Evolutionary conservation across 2,113 vertebrate species (phyloP).

Genomic region (Lophochroa leadbeateri): DNA sequence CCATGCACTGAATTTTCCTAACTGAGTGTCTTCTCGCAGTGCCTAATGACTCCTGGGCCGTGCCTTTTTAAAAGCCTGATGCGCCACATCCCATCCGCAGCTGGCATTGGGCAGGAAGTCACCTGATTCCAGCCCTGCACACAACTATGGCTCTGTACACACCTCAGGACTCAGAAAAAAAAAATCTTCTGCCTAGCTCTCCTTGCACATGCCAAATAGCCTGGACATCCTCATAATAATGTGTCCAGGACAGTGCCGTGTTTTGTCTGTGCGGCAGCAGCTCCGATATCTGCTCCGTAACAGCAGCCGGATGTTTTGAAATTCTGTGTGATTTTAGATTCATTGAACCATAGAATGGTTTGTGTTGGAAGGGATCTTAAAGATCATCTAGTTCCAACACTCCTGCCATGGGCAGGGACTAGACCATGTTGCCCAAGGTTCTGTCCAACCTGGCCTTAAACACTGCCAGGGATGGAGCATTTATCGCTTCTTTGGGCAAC

Average conservation of each 20-base stretch:
- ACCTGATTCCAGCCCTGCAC: neutral
- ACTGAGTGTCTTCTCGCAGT: neutral
- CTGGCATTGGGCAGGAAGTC: neutral
- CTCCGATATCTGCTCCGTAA: neutral
- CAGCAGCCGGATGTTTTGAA: neutral
- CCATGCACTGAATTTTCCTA: neutral
- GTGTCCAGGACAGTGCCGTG: neutral
- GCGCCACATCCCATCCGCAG: rapidly evolving
- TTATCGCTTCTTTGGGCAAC: neutral
- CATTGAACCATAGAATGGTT: neutral
- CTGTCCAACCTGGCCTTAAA: neutral
- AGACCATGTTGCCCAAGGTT: neutral
- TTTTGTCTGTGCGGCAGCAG: neutral
- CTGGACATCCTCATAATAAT: neutral
- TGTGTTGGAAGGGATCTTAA: neutral
- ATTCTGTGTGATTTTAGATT: neutral
- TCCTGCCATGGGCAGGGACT: neutral
- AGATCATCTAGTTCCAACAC: neutral
- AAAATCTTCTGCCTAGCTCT: neutral
- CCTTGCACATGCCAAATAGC: neutral
- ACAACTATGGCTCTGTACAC: neutral
- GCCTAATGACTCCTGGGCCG: neutral
- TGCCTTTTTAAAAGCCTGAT: neutral
- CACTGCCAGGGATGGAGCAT: neutral
- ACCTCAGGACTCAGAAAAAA: neutral